Evolutionary conservation across 2,113 vertebrate genomes (phyloP).

Genomic region (Gobiocypris rarus): DNA sequence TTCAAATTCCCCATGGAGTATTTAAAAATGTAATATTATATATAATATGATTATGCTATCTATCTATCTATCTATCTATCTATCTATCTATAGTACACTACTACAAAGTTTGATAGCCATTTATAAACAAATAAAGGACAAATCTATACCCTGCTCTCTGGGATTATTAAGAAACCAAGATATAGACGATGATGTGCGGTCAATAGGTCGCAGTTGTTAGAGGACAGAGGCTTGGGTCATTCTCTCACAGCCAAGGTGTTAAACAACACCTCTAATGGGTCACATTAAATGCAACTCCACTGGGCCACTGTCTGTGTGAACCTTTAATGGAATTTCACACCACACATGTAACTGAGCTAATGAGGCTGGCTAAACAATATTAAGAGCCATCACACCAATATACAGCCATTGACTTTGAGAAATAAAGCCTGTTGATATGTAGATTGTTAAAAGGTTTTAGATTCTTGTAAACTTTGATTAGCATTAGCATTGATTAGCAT

Average conservation of each 20-base stretch:
- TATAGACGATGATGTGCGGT: not conserved
- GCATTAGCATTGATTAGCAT: not conserved
- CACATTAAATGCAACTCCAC: constrained; percentile 21
- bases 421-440: not conserved
- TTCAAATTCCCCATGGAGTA: too few relatives aligned
- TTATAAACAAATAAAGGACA: not conserved
- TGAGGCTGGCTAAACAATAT: constrained; percentile 38
- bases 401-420: not conserved
- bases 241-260: constrained; percentile 45
- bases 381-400: constrained; percentile 4
- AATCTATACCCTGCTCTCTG: not conserved
- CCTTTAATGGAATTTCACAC: constrained; percentile 55
- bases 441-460: not conserved
- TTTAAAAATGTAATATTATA: too few relatives aligned
- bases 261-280: constrained; percentile 33
- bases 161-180: not conserved
- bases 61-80: too few relatives aligned
- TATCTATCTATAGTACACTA: too few relatives aligned
- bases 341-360: constrained; percentile 43
- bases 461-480: not conserved
- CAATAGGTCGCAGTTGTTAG: constrained; percentile 16
- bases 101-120: too few relatives aligned
- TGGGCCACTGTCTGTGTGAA: constrained; percentile 27
- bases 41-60: too few relatives aligned
- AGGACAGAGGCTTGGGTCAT: constrained; percentile 1